Evolutionary conservation across 1,140 invertebrate genomes (phyloP).

Genomic region (Laupala kohalensis): DNA sequence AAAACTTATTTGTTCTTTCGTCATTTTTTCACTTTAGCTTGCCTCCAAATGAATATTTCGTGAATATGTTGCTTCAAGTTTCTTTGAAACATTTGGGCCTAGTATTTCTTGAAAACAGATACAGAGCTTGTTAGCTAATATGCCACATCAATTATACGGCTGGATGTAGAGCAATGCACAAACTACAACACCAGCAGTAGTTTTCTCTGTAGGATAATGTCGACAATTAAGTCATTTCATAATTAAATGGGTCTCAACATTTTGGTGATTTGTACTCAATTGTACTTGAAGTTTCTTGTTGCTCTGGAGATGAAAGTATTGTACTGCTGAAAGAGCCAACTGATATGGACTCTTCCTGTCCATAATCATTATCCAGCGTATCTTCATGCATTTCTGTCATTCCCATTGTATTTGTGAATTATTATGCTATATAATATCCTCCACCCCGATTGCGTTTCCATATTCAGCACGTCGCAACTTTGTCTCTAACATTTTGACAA

Average conservation of each 20-base stretch:
- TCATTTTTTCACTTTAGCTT: too few species aligned
- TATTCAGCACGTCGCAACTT: too few species aligned
- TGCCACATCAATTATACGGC: not conserved
- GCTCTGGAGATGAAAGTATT: not conserved
- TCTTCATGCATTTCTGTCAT: too few species aligned
- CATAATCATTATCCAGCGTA: too few species aligned
- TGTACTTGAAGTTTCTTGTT: not conserved
- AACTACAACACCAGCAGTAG: not conserved
- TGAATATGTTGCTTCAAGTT: too few species aligned
- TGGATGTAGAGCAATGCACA: not conserved
- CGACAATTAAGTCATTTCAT: not conserved
- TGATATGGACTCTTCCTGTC: not conserved
- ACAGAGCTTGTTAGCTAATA: not conserved
- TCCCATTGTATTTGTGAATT: too few species aligned
- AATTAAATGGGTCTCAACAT: not conserved
- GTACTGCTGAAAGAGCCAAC: conserved; percentile 1
- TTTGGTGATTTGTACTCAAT: not conserved
- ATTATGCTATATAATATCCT: not conserved
- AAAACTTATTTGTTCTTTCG: too few species aligned
- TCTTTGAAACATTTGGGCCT: not conserved
- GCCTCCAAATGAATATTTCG: too few species aligned
- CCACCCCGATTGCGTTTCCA: too few species aligned
- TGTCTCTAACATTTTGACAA: too few species aligned
- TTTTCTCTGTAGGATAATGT: not conserved
- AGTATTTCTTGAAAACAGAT: not conserved